Percentiles rank a stretch among this genome's conserved stretches.
Conservation (phyloP, 2,797 vertebrate species). For the Malacoctenus gilli region DNA sequence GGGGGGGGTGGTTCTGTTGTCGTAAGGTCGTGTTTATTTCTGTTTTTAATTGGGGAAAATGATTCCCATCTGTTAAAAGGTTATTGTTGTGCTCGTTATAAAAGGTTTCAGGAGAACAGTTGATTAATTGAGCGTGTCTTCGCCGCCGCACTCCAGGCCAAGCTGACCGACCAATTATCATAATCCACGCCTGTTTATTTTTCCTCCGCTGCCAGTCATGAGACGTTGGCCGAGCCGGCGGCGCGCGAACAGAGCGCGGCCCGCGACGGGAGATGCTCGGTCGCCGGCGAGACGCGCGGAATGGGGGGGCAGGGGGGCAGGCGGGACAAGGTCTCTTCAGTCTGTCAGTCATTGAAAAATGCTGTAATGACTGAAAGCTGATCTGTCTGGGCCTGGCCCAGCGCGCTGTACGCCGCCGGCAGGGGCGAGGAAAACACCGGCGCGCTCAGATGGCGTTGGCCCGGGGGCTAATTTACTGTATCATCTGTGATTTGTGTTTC, state of each 20-base stretch:
- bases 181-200: constrained; percentile 91
- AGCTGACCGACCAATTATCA: constrained; percentile 88
- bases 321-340: constrained; percentile 52
- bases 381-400: constrained; percentile 50
- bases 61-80: constrained; percentile 89
- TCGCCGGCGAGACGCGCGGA: constrained; percentile 36
- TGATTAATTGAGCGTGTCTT: constrained; percentile 89
- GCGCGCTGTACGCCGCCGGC: constrained; percentile 12
- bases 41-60: constrained; percentile 91
- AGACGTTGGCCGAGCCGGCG: constrained; percentile 41
- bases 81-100: constrained; percentile 85
- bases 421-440: constrained; percentile 32
- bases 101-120: constrained; percentile 84
- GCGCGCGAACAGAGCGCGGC: constrained; percentile 65
- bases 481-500: constrained; percentile 34
- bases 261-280: constrained; percentile 68
- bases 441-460: constrained; percentile 37
- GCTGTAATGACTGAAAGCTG: constrained; percentile 51
- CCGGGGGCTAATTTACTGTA: constrained; percentile 34
- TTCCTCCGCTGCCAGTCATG: constrained; percentile 76
- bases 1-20: constrained; percentile 80
- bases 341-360: constrained; percentile 62
- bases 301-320: constrained; percentile 31
- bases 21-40: constrained; percentile 86
- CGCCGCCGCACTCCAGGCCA: constrained; percentile 71